Conservation (phyloP, 2,113 vertebrate species). For the Xiphophorus hellerii region DNA sequence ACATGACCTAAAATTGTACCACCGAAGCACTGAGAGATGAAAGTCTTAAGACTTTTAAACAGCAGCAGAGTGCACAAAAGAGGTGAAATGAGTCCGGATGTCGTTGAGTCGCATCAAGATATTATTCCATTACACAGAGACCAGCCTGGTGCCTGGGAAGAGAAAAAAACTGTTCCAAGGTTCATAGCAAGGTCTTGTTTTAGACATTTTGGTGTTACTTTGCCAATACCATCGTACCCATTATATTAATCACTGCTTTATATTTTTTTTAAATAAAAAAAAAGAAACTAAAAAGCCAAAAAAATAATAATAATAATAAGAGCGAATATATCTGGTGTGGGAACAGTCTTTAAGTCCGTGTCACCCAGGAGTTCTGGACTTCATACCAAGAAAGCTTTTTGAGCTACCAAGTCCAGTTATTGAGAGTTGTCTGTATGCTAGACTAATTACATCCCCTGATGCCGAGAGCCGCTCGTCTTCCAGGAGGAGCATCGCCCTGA, state of each 20-base stretch:
- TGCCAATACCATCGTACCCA: background rate
- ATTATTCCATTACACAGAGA: background rate
- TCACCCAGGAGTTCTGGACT: too few relatives aligned
- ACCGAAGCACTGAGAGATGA: slow-evolving; percentile 39
- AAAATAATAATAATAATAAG: background rate
- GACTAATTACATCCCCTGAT: too few relatives aligned
- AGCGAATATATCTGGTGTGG: background rate
- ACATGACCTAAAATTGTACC: slow-evolving; percentile 68
- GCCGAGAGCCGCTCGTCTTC: too few relatives aligned
- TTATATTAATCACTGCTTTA: background rate
- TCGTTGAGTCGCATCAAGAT: background rate
- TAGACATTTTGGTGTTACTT: background rate
- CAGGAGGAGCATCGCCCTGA: too few relatives aligned
- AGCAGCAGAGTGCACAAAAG: slow-evolving; percentile 19
- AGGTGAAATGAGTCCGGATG: background rate
- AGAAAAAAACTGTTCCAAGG: background rate
- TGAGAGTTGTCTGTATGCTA: too few relatives aligned
- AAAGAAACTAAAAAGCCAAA: too few relatives aligned
- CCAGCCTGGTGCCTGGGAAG: background rate
- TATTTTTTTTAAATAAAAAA: background rate
- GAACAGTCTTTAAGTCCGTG: too few relatives aligned
- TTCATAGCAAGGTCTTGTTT: background rate
- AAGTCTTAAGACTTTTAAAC: slow-evolving; percentile 52
- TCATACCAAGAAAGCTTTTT: too few relatives aligned
- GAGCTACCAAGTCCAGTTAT: too few relatives aligned